Percentiles rank a stretch among this genome's conserved stretches.
Conservation (phyloP, 2,888 invertebrate species). For the Oxyteleia sp. region DNA sequence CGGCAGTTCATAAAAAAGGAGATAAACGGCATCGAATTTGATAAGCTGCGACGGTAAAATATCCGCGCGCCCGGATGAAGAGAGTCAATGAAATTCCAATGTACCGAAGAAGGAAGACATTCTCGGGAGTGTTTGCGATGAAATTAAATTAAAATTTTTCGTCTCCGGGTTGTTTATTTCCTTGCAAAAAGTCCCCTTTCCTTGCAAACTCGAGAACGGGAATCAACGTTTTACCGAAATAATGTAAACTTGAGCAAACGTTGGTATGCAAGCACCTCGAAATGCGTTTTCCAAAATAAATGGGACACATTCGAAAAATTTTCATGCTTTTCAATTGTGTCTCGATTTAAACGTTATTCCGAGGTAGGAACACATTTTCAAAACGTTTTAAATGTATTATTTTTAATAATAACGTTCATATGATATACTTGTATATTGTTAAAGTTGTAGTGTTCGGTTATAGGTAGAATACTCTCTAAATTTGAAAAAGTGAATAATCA, state of each 20-base stretch:
- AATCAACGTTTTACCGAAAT: constrained; percentile 46
- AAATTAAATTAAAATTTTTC: constrained; percentile 50
- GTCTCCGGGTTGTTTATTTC: constrained; percentile 43
- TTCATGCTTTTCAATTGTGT: not conserved
- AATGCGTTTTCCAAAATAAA: constrained; percentile 12
- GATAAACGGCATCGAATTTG: constrained; percentile 33
- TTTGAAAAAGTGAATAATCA: too few species aligned
- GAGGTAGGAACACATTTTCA: not conserved
- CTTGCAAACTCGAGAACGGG: constrained; percentile 45
- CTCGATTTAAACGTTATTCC: not conserved
- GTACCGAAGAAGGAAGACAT: constrained; percentile 24
- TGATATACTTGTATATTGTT: too few species aligned
- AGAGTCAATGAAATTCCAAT: constrained; percentile 44
- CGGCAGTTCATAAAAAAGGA: constrained; percentile 18
- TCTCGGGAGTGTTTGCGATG: constrained; percentile 32
- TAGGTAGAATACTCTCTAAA: too few species aligned
- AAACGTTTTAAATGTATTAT: not conserved
- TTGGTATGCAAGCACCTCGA: constrained; percentile 26
- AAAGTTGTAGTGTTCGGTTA: too few species aligned
- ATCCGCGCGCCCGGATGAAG: constrained; percentile 13
- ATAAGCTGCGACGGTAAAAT: constrained; percentile 34
- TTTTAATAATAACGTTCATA: too few species aligned
- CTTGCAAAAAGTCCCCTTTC: constrained; percentile 35
- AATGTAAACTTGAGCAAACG: constrained; percentile 31
- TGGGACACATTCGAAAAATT: constrained; percentile 15